phyloP scores from a whole-genome alignment of 53 echinoderm and acorn worm genomes.

The Echinometra lucunter region DNA sequence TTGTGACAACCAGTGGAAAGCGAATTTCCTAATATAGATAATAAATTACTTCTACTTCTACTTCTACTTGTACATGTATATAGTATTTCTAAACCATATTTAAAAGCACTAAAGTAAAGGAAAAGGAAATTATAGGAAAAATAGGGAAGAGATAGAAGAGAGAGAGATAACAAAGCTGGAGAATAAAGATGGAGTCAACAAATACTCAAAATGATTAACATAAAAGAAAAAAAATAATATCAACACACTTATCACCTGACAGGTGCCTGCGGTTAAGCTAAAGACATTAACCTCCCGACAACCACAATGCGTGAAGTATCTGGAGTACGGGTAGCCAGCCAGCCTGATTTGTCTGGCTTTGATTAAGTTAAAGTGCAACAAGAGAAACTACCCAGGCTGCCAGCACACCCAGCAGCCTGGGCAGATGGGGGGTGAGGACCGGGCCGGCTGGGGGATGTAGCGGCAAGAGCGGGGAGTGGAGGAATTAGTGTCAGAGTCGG shows the following conservation, averaged over 20 bases:
- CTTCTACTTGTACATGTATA: too few relatives aligned
- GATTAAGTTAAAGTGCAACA: conserved; percentile 7
- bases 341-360: conserved; percentile 26
- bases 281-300: not conserved
- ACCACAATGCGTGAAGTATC: not conserved
- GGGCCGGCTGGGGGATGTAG: conserved; percentile 21
- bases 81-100: too few relatives aligned
- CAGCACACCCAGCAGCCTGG: conserved; percentile 28
- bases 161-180: not conserved
- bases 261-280: not conserved
- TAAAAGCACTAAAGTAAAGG: too few relatives aligned
- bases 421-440: conserved; percentile 39
- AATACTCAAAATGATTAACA: not conserved
- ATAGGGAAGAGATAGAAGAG: not conserved
- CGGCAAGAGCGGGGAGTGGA: not conserved
- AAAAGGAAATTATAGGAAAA: too few relatives aligned
- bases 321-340: not conserved
- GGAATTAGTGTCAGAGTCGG: conserved; percentile 55
- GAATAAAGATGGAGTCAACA: not conserved
- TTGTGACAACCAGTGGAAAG: too few relatives aligned
- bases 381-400: not conserved
- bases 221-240: not conserved
- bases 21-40: too few relatives aligned
- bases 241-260: not conserved
- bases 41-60: too few relatives aligned